A percentile compares a stretch with the other conserved stretches of the same genome.
Conservation (phyloP, 2,888 invertebrate genomes). For the Pheosia tremula region DNA sequence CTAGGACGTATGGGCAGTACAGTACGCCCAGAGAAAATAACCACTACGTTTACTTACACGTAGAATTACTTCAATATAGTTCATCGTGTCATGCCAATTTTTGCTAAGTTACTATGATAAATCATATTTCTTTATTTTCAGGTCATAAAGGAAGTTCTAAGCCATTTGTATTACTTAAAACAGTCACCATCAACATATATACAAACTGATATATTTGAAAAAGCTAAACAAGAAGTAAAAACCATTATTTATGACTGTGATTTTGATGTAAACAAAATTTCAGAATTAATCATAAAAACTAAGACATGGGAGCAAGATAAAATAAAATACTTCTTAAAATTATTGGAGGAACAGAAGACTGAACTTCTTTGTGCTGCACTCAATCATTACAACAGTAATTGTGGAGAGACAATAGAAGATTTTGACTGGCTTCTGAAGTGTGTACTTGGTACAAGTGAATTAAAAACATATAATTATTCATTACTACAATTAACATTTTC, state of each 20-base stretch:
- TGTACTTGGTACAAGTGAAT: slow-evolving; percentile 63
- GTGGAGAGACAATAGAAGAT: slow-evolving; percentile 53
- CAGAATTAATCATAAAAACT: slow-evolving; percentile 25
- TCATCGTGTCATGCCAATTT: too few relatives aligned
- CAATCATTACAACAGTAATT: slow-evolving; percentile 49
- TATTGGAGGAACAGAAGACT: slow-evolving; percentile 46
- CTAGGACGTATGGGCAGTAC: too few relatives aligned
- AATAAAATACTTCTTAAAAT: slow-evolving; percentile 34
- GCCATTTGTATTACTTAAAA: slow-evolving; percentile 39
- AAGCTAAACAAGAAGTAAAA: slow-evolving; percentile 50
- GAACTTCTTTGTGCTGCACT: slow-evolving; percentile 51
- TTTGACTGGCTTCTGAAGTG: slow-evolving; percentile 66
- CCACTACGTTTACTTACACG: too few relatives aligned
- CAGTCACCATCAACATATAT: slow-evolving; percentile 13
- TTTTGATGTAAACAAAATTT: slow-evolving; percentile 44
- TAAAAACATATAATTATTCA: slow-evolving; percentile 60
- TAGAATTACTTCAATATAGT: too few relatives aligned
- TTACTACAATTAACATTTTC: slow-evolving; percentile 58
- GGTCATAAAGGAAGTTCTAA: slow-evolving; percentile 46
- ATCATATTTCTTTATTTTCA: slow-evolving; percentile 34
- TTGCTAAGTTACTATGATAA: too few relatives aligned
- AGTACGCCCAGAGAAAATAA: too few relatives aligned
- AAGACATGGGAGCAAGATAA: slow-evolving; percentile 48
- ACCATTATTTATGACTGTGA: slow-evolving; percentile 44
- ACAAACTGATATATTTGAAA: slow-evolving; percentile 25